Evolutionary conservation across 35 echinoderm and acorn worm genomes (phyloP).

Genomic region (Heliocidaris erythrogramma): DNA sequence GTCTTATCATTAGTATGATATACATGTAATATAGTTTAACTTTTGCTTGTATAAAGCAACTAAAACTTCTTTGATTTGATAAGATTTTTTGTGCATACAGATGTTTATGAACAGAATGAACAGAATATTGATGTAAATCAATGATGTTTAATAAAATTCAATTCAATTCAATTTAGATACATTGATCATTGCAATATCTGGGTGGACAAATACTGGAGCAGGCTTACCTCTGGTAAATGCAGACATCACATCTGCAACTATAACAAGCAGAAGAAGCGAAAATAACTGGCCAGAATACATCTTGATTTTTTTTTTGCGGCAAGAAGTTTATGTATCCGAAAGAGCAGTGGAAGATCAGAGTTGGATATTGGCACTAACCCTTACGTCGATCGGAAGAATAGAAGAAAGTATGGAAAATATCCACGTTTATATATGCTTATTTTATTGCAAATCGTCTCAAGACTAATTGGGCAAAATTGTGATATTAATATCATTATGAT

Average conservation of each 20-base stretch:
- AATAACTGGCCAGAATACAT: constrained; percentile 15
- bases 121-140: too few relatives aligned
- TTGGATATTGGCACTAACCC: not conserved
- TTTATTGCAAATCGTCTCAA: too few relatives aligned
- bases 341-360: not conserved
- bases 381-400: not conserved
- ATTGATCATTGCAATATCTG: too few relatives aligned
- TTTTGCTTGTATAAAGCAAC: not conserved
- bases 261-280: not conserved
- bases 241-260: not conserved
- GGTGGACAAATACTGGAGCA: not conserved
- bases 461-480: too few relatives aligned
- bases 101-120: too few relatives aligned
- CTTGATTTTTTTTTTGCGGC: not conserved
- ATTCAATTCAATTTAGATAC: too few relatives aligned
- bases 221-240: constrained; percentile 25
- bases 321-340: not conserved
- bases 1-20: not conserved
- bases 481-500: not conserved
- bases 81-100: not conserved
- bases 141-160: too few relatives aligned
- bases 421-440: not conserved
- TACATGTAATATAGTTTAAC: not conserved
- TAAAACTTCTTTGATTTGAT: not conserved
- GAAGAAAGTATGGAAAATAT: not conserved